Base-by-base conservation (phyloP, 2,888 invertebrate species). In the Drosophila flavopinicola region DNA sequence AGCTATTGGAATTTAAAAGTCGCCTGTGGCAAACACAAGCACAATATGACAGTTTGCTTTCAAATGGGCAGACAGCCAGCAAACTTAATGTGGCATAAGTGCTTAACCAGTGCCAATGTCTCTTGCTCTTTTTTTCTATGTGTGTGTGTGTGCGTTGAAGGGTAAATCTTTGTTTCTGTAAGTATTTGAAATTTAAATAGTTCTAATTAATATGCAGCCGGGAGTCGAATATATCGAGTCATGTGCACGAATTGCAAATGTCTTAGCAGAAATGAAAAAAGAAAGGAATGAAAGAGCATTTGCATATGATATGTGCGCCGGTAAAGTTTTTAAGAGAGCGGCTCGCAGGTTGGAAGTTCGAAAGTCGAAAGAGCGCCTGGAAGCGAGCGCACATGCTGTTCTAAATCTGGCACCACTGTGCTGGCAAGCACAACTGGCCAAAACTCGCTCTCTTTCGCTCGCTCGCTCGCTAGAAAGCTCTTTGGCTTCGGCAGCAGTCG, bases 41-140 rank as follows among this genome's bases (percentile, higher is more conserved):
- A n/a, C 17, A 37, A 4, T 37, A 1, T 6, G n/a, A 39, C 15
- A 24, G 54, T 27, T 54, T 60, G 37, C 33, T n/a, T 64, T 57
- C 56, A 47, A 57, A 47, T 66, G 78, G 85, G 82, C 67, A 74
- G 71, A 51, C 54, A 61, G 71, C 78, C 75, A 75, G 66, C 51
- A 44, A 74, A 70, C 67, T 78, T 63, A 78, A 61, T 67, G 85
- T 57, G 63, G 58, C 49, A 83, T 66, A 54, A 78, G 79, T 72
- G 75, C 75, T 72, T 65, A 74, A 41, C 58, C 60, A 63, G 72
- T 63, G 53, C 71, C 35, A 63, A 42, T 57, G 75, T 77, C 44
- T 32, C 39, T 30, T 44, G 2, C 33, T 13, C 30, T 24, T 32
- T 33, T 11, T 30, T 27, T 30, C 45, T 11, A 7, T 11, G 25